Evolutionary conservation across 2,113 vertebrate species (phyloP), one percentile per base, ranked within the genome.

Genomic region (Oryzias woworae): DNA sequence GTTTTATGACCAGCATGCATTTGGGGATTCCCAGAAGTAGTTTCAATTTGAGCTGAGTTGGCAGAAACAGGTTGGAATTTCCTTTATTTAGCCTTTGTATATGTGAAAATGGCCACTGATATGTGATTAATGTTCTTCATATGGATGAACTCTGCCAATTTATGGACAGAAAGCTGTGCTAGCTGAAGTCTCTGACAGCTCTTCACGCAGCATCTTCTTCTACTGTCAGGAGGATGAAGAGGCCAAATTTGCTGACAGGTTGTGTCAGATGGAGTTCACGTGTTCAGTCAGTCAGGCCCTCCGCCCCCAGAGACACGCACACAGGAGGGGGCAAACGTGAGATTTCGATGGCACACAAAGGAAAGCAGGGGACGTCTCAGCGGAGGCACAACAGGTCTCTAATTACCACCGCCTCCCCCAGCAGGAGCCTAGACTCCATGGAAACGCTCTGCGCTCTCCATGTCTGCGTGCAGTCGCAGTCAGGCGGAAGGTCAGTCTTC

Each of bases 341-440:
- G 74, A 62, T 73, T 81, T 47, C 18, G 58, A 67, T 73, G 46
- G 71, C 74, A 56, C 75, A 69, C 67, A 68, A 51, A 58, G 26
- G 15, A 55, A 36, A 71, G 43, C 61, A 58, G 58, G 45, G 64
- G 60, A 31, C 47, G 55, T 67, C 68, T 57, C 66, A 67, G 66
- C 62, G 14, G 76, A 71, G 74, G 68, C 67, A 73, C 58, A 83
- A 79, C 81, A 76, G 77, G 76, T 80, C 77, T 84, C 81, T 85
- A 88, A 87, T 88, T 88, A 80, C 60, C 76, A 79, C 83, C 74
- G 85, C 87, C 78, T 59, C 76, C 81, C 83, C 74, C 87, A 72
- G 66, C 73, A 79, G 62, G 81, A 66, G 64, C 62, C 18, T 62
- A 58, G 78, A 77, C 77, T 74, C 79, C 84, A 87, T 87, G 82